phyloP scores from a whole-genome alignment of 2,113 vertebrate genomes.

The Myxocyprinus asiaticus region DNA sequence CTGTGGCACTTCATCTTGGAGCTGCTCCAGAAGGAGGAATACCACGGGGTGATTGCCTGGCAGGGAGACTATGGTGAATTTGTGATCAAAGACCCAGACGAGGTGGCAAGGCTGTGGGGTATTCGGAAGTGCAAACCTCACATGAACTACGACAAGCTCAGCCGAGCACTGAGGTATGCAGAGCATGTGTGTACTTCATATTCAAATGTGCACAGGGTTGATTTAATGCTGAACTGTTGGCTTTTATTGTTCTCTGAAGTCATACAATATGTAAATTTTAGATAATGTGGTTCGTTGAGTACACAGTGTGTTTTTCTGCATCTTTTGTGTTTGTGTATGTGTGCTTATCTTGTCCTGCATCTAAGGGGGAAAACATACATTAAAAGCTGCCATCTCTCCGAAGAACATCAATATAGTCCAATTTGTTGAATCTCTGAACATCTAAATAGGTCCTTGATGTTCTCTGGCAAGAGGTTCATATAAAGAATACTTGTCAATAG shows the following conservation, averaged over 20 bases:
- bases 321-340: constrained; percentile 1
- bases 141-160: constrained; percentile 95
- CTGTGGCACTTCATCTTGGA: constrained; percentile 91
- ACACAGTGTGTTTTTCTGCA: constrained; percentile 6
- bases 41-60: constrained; percentile 88
- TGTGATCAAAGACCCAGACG: constrained; percentile 90
- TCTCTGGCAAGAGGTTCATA: constrained; percentile 63
- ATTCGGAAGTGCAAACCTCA: constrained; percentile 89
- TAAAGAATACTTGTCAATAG: constrained; percentile 61
- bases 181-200: constrained; percentile 14
- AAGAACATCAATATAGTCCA: constrained; percentile 70
- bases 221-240: constrained; percentile 6
- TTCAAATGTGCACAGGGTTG: not conserved
- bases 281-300: constrained; percentile 4
- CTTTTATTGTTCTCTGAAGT: constrained; percentile 11
- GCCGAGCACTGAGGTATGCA: constrained; percentile 84
- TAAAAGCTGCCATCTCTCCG: constrained; percentile 34
- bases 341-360: not conserved
- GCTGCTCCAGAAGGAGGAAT: constrained; percentile 90
- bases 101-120: constrained; percentile 89
- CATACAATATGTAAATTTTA: constrained; percentile 17
- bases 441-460: constrained; percentile 66
- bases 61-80: constrained; percentile 93
- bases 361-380: not conserved
- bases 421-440: constrained; percentile 71